Conservation (phyloP, 1,140 invertebrate genomes). For the Lepidurus apus region DNA sequence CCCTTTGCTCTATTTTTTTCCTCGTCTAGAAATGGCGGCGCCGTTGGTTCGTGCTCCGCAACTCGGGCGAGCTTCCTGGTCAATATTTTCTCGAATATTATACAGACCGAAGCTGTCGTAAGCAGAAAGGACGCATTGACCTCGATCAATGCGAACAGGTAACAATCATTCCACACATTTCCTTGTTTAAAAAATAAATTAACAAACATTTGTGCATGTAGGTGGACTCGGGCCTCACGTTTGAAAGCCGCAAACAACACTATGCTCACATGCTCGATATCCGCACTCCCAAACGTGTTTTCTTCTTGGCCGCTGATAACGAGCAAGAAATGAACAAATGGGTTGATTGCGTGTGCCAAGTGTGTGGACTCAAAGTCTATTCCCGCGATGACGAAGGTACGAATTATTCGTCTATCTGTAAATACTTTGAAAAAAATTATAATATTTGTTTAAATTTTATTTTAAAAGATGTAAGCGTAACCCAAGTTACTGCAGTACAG, state of each 20-base stretch:
- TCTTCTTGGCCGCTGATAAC: slow-evolving; percentile 84
- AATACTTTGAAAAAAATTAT: not conserved
- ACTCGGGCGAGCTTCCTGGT: slow-evolving; percentile 81
- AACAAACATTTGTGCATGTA: slow-evolving; percentile 42
- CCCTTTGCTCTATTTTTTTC: slow-evolving; percentile 36
- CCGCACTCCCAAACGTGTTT: slow-evolving; percentile 77
- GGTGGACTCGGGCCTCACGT: slow-evolving; percentile 77
- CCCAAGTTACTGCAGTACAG: slow-evolving; percentile 40
- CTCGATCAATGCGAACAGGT: slow-evolving; percentile 93
- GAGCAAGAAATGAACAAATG: slow-evolving; percentile 89
- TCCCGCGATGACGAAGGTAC: slow-evolving; percentile 58
- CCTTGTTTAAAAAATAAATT: slow-evolving; percentile 38
- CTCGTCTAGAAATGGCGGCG: slow-evolving; percentile 79
- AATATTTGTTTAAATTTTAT: not conserved
- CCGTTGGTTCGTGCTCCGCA: slow-evolving; percentile 85
- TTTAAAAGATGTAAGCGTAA: slow-evolving; percentile 46
- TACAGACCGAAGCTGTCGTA: slow-evolving; percentile 74
- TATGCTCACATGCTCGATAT: slow-evolving; percentile 84
- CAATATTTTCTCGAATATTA: slow-evolving; percentile 93
- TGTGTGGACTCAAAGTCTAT: slow-evolving; percentile 57
- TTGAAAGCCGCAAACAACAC: slow-evolving; percentile 72
- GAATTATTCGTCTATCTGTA: not conserved
- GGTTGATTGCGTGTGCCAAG: slow-evolving; percentile 90
- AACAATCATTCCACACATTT: slow-evolving; percentile 35
- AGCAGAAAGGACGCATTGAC: slow-evolving; percentile 85